Conservation (phyloP, 2,888 invertebrate species). For the Phengaris arion region DNA sequence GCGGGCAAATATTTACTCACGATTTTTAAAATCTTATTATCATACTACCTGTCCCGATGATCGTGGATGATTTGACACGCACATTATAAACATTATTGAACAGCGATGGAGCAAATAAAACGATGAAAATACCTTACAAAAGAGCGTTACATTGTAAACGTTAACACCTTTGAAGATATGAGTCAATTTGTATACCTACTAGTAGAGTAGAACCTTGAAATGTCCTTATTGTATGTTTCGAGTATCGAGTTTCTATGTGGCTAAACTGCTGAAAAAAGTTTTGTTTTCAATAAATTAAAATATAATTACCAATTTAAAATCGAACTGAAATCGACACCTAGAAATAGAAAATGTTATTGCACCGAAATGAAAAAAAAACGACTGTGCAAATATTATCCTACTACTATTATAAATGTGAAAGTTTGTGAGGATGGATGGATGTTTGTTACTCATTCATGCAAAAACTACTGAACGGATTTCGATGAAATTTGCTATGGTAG, state of each 20-base stretch:
- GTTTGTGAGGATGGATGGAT: no score
- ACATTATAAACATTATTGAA: slow-evolving; percentile 27
- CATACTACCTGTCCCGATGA: slow-evolving; percentile 53
- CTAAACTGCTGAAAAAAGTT: neutral
- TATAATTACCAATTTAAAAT: no score
- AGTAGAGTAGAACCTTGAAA: neutral
- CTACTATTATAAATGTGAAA: no score
- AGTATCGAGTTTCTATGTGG: neutral
- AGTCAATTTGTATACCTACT: neutral
- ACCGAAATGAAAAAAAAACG: no score
- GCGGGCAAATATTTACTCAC: slow-evolving; percentile 78
- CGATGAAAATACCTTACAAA: neutral
- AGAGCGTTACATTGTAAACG: slow-evolving; percentile 17
- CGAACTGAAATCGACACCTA: no score
- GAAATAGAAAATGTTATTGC: no score
- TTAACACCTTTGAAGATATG: slow-evolving; percentile 13
- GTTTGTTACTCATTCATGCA: no score
- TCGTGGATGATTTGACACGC: slow-evolving; percentile 33
- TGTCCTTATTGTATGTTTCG: neutral
- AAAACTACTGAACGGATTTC: no score
- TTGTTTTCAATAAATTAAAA: neutral
- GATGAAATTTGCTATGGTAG: no score
- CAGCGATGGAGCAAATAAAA: slow-evolving; percentile 15
- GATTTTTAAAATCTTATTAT: slow-evolving; percentile 76
- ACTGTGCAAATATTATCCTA: no score